These are phyloP conservation scores for Gastrophysa polygoni DNA, from an alignment of 2,888 invertebrate genomes.

Conservation along the genomic window DNA sequence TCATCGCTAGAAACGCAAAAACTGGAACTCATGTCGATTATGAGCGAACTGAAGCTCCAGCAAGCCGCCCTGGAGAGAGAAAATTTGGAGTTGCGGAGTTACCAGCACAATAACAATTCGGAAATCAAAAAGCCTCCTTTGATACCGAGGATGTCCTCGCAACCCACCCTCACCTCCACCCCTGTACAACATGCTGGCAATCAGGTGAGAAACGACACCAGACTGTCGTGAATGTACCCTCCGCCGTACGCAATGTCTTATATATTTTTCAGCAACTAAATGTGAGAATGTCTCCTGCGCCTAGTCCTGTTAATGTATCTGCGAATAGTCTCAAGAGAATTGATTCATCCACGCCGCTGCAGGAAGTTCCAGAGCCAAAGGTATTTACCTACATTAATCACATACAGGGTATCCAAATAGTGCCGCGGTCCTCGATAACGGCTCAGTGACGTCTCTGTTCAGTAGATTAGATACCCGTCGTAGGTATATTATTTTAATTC, in stretches of 20 bases:
- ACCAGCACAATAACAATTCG: constrained; percentile 51
- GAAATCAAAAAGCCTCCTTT: constrained; percentile 52
- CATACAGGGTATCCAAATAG: too few relatives aligned
- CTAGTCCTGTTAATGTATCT: constrained; percentile 56
- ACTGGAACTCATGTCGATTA: constrained; percentile 88
- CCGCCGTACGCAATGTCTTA: neutral
- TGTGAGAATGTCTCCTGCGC: constrained; percentile 57
- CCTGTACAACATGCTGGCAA: constrained; percentile 54
- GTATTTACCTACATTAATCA: constrained; percentile 37
- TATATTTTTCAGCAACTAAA: constrained; percentile 39
- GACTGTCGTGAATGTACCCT: too few relatives aligned
- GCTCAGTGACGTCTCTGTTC: too few relatives aligned
- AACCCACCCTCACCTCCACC: constrained; percentile 57
- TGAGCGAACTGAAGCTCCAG: constrained; percentile 89
- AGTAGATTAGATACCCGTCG: too few relatives aligned
- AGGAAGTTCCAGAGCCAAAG: constrained; percentile 47
- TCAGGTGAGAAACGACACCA: constrained; percentile 45
- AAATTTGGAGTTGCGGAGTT: constrained; percentile 74
- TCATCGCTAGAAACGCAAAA: constrained; percentile 94
- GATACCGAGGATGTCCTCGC: constrained; percentile 55
- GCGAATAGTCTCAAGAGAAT: constrained; percentile 49
- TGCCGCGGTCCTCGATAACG: too few relatives aligned
- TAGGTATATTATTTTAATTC: too few relatives aligned
- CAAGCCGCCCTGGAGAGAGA: constrained; percentile 87
- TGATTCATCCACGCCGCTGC: constrained; percentile 42